A percentile compares a stretch with the other conserved stretches of the same genome.
Evolutionary conservation across 35 echinoderm and acorn worm genomes (phyloP).

Genomic region (Ptychodera flava): DNA sequence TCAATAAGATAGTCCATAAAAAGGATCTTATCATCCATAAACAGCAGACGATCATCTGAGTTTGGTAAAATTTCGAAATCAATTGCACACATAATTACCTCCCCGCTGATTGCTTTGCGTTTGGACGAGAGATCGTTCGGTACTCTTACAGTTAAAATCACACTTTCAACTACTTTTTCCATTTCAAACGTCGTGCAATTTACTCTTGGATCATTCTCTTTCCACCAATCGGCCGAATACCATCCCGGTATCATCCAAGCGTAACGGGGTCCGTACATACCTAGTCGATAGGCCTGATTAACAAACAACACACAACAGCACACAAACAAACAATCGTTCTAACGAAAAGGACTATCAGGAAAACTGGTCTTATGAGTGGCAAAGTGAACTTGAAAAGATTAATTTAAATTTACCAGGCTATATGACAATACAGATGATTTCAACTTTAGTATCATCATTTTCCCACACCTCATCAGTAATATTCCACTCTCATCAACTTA

Average conservation of each 20-base stretch:
- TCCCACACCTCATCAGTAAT: background rate
- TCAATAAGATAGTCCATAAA: too few relatives aligned
- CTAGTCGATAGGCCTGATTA: conserved; percentile 43
- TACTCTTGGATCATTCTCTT: conserved; percentile 9
- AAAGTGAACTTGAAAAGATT: background rate
- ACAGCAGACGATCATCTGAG: too few relatives aligned
- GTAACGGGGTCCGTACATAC: conserved; percentile 31
- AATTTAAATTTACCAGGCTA: background rate
- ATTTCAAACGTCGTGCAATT: conserved; percentile 30
- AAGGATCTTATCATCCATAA: too few relatives aligned
- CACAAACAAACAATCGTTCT: too few relatives aligned
- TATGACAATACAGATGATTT: background rate
- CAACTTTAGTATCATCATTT: background rate
- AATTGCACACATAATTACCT: too few relatives aligned
- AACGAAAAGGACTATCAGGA: too few relatives aligned
- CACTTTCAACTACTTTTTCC: conserved; percentile 23
- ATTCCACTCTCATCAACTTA: too few relatives aligned
- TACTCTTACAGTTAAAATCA: background rate
- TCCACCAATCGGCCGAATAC: conserved; percentile 51
- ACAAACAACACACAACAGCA: too few relatives aligned
- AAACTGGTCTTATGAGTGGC: background rate
- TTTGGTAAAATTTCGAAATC: too few relatives aligned
- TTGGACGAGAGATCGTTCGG: too few relatives aligned
- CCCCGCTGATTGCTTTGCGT: too few relatives aligned
- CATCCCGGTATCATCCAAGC: conserved; percentile 55